Base-by-base conservation (phyloP, 2,113 vertebrate genomes). In the Perca schrenkii region DNA sequence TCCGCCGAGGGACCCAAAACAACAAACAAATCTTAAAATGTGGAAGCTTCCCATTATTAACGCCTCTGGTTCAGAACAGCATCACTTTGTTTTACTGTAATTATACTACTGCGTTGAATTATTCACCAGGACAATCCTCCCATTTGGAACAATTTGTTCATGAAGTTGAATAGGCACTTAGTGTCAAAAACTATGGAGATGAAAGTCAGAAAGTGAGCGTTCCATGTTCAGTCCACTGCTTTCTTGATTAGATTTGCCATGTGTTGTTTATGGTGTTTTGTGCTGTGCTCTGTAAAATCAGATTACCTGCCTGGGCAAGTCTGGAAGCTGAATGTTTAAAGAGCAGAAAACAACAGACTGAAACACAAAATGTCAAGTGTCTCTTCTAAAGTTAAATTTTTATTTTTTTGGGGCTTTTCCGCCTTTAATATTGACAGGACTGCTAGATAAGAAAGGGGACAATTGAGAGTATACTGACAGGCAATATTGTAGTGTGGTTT, bases 261-360 rank as follows among this genome's bases (percentile, higher is more conserved):
- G 66, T 36, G 72, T 50, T 63, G 58, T 61, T 40, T 54, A 36
- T 69, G 31, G 6, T 61, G 57, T 61, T 61, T 61, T 61, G 50
- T 21, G 34, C 17, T 43, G 3, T 15, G 31, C 46, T 63, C 58
- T 74, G 47, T 40, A 52, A 58, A 72, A 46, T 46, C 36, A 17
- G 19, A 15, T 49, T 56, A 28, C n/a, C 69, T n/a, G 0, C 15
- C 0, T 13, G 69, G 10, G 17, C 15, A 8, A 61, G 40, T 60
- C 40, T 34, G 28, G 19, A 14, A 16, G 46, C 56, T 46, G 43
- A 61, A 61, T 50, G 19, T 61, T 49, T 14, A 49, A 10, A 40
- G 47, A 63, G 21, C 13, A 28, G 3, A 58, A 43, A 28, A 57
- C n/a, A 57, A 40, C 19, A 22, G 53, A 71, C 36, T 34, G 17